Percentiles rank a stretch among this genome's conserved stretches.
phyloP scores from a whole-genome alignment of 1,140 invertebrate genomes.

The Aphis gossypii region DNA sequence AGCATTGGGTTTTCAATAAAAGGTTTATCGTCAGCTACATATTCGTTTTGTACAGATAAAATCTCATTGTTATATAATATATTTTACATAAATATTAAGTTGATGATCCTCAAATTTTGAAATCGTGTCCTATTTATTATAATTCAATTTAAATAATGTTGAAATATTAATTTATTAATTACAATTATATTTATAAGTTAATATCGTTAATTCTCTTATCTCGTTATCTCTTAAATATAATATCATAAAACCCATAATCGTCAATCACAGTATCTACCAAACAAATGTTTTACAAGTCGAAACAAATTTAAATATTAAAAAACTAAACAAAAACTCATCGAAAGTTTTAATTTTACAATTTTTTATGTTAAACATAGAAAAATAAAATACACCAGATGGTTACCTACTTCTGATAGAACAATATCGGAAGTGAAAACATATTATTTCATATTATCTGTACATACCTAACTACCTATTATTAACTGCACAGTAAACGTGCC shows the following conservation, averaged over 20 bases:
- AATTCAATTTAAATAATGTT: too few relatives aligned
- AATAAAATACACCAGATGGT: not conserved
- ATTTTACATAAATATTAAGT: not conserved
- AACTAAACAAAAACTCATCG: not conserved
- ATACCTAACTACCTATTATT: not conserved
- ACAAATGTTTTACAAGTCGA: not conserved
- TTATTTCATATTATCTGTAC: not conserved
- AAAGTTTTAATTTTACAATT: not conserved
- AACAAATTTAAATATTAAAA: not conserved
- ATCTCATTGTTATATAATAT: not conserved
- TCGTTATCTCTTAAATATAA: not conserved
- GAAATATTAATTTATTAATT: too few relatives aligned
- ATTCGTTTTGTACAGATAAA: not conserved
- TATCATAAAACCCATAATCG: not conserved
- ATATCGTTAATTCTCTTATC: not conserved
- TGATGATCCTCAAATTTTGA: too few relatives aligned
- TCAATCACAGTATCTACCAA: not conserved
- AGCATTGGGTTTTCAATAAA: not conserved
- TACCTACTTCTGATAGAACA: not conserved
- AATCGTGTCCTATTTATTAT: too few relatives aligned
- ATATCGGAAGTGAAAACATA: conserved; percentile 37
- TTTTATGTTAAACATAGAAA: not conserved
- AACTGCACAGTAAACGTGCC: not conserved
- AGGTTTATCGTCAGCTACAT: not conserved
- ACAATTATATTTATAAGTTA: not conserved